These are phyloP conservation scores for Mystacides longicornis DNA, from an alignment of 2,888 invertebrate species.

Conservation along the genomic window DNA sequence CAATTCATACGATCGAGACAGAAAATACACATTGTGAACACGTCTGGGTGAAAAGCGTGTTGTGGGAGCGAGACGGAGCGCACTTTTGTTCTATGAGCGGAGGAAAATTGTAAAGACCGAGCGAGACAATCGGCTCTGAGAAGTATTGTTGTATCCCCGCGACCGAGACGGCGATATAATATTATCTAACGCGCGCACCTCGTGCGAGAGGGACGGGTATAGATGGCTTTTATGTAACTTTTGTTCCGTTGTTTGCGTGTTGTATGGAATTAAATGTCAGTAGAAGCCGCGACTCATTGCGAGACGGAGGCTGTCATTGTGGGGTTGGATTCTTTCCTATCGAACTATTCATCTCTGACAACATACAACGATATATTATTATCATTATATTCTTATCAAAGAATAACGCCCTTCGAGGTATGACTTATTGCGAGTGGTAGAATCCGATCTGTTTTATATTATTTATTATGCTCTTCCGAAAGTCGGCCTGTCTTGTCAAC, in stretches of 20 bases:
- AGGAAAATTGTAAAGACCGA: slow-evolving; percentile 16
- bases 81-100: slow-evolving; percentile 16
- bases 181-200: not conserved
- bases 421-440: not conserved
- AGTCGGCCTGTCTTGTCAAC: too few species aligned
- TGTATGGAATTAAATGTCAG: slow-evolving; percentile 14
- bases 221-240: slow-evolving; percentile 8
- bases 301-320: slow-evolving; percentile 8
- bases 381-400: not conserved
- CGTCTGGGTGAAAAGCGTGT: slow-evolving; percentile 16
- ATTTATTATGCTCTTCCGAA: too few species aligned
- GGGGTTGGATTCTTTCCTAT: slow-evolving; percentile 1
- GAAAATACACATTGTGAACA: slow-evolving; percentile 2
- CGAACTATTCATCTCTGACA: slow-evolving; percentile 4
- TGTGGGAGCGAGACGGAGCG: slow-evolving; percentile 11
- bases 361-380: not conserved
- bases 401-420: slow-evolving; percentile 10
- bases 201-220: slow-evolving; percentile 7
- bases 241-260: slow-evolving; percentile 16
- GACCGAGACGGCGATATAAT: not conserved
- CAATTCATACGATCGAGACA: slow-evolving; percentile 6
- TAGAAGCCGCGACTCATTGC: slow-evolving; percentile 12
- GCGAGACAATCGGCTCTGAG: slow-evolving; percentile 18
- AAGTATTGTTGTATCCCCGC: slow-evolving; percentile 12
- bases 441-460: too few species aligned